A percentile compares a stretch with the other conserved stretches of the same genome.
Conservation (phyloP, 2,113 vertebrate species). For the Ursus arctos region DNA sequence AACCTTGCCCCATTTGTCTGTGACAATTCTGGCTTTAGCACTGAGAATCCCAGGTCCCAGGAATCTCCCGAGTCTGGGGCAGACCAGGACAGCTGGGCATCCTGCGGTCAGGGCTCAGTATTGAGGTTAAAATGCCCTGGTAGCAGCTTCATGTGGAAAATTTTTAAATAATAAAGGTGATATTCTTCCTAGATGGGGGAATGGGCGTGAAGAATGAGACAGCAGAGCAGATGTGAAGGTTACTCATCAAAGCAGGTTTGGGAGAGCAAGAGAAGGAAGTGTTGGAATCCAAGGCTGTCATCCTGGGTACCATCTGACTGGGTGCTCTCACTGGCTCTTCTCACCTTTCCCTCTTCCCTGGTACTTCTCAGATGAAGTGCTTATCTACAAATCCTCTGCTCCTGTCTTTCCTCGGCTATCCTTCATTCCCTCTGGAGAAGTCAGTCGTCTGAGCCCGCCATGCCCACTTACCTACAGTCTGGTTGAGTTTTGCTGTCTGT, state of each 20-base stretch:
- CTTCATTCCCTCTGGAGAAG: not conserved
- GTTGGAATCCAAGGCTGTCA: rapidly evolving
- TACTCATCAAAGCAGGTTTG: not conserved
- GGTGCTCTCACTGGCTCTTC: too few species aligned
- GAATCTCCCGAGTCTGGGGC: rapidly evolving
- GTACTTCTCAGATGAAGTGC: not conserved
- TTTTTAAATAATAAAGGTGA: not conserved
- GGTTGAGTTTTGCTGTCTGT: not conserved
- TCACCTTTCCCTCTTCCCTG: not conserved
- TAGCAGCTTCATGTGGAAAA: not conserved
- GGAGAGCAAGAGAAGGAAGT: not conserved
- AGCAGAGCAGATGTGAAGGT: not conserved
- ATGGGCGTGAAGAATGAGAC: not conserved
- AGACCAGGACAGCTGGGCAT: not conserved
- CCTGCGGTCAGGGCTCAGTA: rapidly evolving
- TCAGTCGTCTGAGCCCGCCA: too few species aligned
- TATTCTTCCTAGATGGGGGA: not conserved
- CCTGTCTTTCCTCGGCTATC: not conserved
- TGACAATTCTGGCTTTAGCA: not conserved
- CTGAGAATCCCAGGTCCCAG: not conserved
- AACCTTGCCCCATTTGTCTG: rapidly evolving
- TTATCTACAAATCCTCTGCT: not conserved
- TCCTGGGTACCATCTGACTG: rapidly evolving
- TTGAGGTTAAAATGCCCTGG: not conserved
- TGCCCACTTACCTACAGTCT: not conserved